phyloP scores from a whole-genome alignment of 2,113 vertebrate genomes.

The Peromyscus polionotus region DNA sequence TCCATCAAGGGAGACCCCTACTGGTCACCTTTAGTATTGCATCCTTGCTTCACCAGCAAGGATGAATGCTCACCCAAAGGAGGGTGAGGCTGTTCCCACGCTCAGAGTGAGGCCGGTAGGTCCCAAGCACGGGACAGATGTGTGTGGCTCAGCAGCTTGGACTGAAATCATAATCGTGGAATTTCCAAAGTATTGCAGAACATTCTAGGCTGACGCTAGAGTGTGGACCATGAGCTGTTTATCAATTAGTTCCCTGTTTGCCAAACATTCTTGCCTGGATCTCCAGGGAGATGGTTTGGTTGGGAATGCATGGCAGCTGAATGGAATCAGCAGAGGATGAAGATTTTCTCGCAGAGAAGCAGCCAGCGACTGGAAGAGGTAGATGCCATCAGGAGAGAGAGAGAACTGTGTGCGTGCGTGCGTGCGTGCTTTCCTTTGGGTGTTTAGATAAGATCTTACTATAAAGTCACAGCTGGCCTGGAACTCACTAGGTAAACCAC shows the following conservation, averaged over 20 bases:
- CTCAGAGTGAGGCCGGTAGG: neutral
- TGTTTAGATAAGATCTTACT: neutral
- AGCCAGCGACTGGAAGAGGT: neutral
- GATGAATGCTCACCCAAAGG: accelerated
- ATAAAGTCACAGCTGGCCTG: neutral
- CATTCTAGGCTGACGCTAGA: neutral
- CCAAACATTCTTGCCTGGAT: slow-evolving; percentile 64
- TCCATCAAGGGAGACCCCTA: slow-evolving; percentile 28
- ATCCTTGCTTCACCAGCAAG: neutral
- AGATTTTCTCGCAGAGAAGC: neutral
- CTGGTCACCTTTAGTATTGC: slow-evolving; percentile 15
- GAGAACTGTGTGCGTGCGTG: no score
- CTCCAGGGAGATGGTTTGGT: slow-evolving; percentile 47
- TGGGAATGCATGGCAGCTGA: neutral
- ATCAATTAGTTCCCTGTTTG: slow-evolving; percentile 71
- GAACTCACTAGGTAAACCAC: neutral
- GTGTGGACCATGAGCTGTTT: slow-evolving; percentile 63
- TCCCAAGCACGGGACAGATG: neutral
- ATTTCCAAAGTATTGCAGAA: slow-evolving; percentile 74
- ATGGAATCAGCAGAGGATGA: slow-evolving; percentile 6
- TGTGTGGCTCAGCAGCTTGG: slow-evolving; percentile 20
- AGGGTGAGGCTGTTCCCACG: accelerated
- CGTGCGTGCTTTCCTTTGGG: neutral
- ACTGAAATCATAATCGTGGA: slow-evolving; percentile 1
- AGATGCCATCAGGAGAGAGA: accelerated